Base-by-base conservation (phyloP, 2,113 vertebrate genomes). In the Cinclus mexicanus region DNA sequence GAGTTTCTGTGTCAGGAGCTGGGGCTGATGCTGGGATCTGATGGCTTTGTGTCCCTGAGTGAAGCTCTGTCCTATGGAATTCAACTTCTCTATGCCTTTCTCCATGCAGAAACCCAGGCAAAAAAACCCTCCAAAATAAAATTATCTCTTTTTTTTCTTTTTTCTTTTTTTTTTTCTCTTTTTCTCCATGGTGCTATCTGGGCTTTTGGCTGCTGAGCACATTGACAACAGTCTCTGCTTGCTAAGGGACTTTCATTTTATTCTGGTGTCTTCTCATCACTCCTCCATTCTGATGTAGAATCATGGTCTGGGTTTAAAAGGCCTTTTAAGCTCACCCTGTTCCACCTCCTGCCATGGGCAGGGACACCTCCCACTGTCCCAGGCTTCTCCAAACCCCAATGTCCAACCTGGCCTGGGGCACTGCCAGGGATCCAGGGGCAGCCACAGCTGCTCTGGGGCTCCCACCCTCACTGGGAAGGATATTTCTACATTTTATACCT, bases 291-390 rank as follows among this genome's bases (percentile, higher is more conserved):
- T 1, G 26, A 49, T 37, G 37, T 0, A 29, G 25, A 47, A 47
- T 37, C 26, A 47, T 60, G n/a, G 8, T 13, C 23, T 57, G 35
- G 42, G 14, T 28, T 81, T 11, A 18, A 60, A 70, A 22, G 29
- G 12, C 41, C 6, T 11, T 59, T n/a, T 50, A 70, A 71, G 3
- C 7, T 14, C 29, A 42, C 29, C 6, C 0, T 0, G 0, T 33
- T 0, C 72, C 46, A 41, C 13, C 28, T n/a, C 31, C 37, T 70
- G 55, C 55, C 67, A 42, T 29, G 35, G 35, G 15, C 56, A 71
- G 55, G 55, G 31, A 70, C 65, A 23, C 31, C 20, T 82, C 1
- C 35, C 56, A 35, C 37, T 15, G 7, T 20, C 65, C 46, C 80
- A 60, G 31, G 46, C 2, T 12, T 31, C 37, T 25, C 80, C 79